Evolutionary conservation across 1,140 invertebrate species (phyloP), one percentile per base, ranked within the genome.

Genomic region (Temnothorax nylanderi): DNA sequence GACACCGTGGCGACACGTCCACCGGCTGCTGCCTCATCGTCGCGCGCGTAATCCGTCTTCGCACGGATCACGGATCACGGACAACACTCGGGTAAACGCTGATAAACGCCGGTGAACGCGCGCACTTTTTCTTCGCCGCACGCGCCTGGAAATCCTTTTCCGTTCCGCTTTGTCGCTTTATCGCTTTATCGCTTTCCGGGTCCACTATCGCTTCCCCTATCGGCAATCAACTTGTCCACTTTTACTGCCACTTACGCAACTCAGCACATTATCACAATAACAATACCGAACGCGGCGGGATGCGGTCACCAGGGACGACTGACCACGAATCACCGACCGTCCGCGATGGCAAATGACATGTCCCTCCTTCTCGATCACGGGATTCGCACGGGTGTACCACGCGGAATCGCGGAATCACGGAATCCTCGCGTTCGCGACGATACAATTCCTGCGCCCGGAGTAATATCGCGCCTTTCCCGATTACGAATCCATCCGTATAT

Each of bases 171-270:
- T 18, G 18, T 41, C 4, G 85, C n/a, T 82, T 49, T 34, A 34
- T 41, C 26, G 49, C 51, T 21, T 21, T 16, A 32, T 49, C 3
- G 85, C 16, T 82, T 26, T 26, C 56, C 64, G 62, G 51, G 16
- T 72, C 78, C 67, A 81, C 62, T 93, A 91, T 93, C 92, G 94
- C 60, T 91, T 92, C 91, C 94, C 93, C 92, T 93, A 93, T 93
- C 86, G 82, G 71, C 84, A 10, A 80, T 71, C 47, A 82, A 75
- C 60, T 26, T 26, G 89, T 87, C 88, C 89, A 90, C 89, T 89
- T 78, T 85, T 80, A 89, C 64, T 44, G 84, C 65, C 89, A 90
- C 89, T 90, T 90, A 90, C 74, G 89, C 89, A 90, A 90, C 85
- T 87, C 81, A 26, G 69, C 89, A 90, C 89, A 90, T 90, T 90